Percentiles rank a stretch among this genome's conserved stretches.
These are phyloP conservation scores for Sebastes wilsoni DNA, from an alignment of 2,797 vertebrate genomes.

Conservation along the genomic window DNA sequence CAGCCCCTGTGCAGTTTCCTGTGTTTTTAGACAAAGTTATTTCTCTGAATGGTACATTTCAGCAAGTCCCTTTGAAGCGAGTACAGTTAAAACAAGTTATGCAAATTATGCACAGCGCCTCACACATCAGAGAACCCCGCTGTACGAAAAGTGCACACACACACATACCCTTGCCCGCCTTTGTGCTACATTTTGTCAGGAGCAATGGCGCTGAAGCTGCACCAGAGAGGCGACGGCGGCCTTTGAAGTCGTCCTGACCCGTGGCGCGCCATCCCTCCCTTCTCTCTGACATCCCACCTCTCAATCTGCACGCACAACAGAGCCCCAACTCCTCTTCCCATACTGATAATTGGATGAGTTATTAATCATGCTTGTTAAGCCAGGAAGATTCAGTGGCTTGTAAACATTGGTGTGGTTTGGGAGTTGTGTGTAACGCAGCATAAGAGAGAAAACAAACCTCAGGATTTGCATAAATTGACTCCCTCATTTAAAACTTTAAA, in stretches of 20 bases:
- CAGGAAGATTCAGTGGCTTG: constrained; percentile 14
- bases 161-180: constrained; percentile 14
- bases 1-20: constrained; percentile 11
- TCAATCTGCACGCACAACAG: background rate
- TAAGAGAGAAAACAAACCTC: background rate
- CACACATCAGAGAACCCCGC: constrained; percentile 48
- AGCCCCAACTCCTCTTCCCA: background rate
- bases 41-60: constrained; percentile 50
- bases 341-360: constrained; percentile 34
- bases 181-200: constrained; percentile 44
- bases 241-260: constrained; percentile 64
- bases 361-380: constrained; percentile 42
- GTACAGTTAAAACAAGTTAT: constrained; percentile 67
- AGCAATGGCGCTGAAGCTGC: constrained; percentile 29
- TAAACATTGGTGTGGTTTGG: constrained; percentile 15
- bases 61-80: constrained; percentile 65
- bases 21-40: constrained; percentile 23
- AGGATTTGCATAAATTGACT: constrained; percentile 48
- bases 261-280: constrained; percentile 26
- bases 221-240: constrained; percentile 7
- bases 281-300: constrained; percentile 9
- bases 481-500: constrained; percentile 42
- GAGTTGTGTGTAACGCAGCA: constrained; percentile 5
- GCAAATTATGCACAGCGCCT: constrained; percentile 52
- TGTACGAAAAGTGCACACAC: constrained; percentile 22